Evolutionary conservation across 2,797 vertebrate species (phyloP).

Genomic region (Pseudotriccus pelzelni): DNA sequence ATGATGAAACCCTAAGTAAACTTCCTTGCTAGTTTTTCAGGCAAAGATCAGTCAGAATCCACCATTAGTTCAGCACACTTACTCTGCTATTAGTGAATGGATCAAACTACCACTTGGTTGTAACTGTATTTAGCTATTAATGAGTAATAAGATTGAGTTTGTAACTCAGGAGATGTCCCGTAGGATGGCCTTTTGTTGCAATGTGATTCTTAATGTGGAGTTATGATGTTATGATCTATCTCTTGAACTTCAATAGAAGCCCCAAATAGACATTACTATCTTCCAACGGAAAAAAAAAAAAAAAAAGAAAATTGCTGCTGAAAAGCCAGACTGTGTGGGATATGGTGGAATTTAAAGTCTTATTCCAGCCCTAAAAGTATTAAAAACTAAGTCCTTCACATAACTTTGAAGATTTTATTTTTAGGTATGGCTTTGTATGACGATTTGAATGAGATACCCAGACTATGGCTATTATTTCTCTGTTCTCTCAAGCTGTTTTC

Average conservation of each 20-base stretch:
- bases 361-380: background rate
- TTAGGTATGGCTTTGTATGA: background rate
- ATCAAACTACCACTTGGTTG: background rate
- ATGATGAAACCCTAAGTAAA: background rate
- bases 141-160: background rate
- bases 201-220: background rate
- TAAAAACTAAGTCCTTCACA: background rate
- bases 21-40: background rate
- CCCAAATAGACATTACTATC: background rate
- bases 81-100: background rate
- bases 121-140: background rate
- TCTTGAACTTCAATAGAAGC: background rate
- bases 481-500: background rate
- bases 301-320: background rate
- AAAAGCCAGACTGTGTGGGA: background rate
- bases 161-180: background rate
- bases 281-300: background rate
- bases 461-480: background rate
- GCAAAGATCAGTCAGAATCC: background rate
- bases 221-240: background rate
- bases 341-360: background rate
- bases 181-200: background rate
- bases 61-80: background rate
- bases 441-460: background rate
- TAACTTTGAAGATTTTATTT: background rate